Evolutionary conservation across 35 echinoderm and acorn worm species (phyloP), one percentile per base, ranked within the genome.

Genomic region (Heliocidaris erythrogramma): DNA sequence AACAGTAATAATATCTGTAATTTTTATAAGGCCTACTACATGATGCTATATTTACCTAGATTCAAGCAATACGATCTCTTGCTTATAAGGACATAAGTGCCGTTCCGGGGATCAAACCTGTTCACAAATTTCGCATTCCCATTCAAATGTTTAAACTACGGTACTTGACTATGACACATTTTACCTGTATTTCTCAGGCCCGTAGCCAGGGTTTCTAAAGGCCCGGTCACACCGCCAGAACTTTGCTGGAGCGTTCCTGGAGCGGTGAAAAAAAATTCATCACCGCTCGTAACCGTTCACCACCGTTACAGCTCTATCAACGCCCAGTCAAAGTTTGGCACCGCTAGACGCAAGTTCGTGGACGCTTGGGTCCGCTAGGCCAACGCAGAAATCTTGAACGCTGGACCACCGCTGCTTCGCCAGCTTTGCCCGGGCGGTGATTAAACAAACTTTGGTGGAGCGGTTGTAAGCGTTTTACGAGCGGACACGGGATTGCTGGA

Each of bases 331-430:
- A 42, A 89, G 87, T 48, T 89, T 89, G 47, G 87, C 87, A 47
- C 32, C 87, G 31, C 87, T 89, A 89, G 87, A 89, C 87, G 87
- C 87, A 89, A 89, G 31, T 89, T 89, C 87, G 87, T 89, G 87
- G 87, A 89, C 87, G 87, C 87, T 47, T 89, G 29, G 87, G 87
- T 89, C 87, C 87, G 87, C 87, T 89, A 89, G 87, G 87, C 87
- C 87, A 89, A 89, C 87, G 87, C 87, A 89, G 87, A 89, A 35
- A 89, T 89, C 87, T 89, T 89, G 30, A 89, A 89, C 87, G 31
- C 87, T 89, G 87, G 87, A 89, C 87, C 87, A 89, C 87, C 87
- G 87, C 87, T 89, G 87, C 87, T 48, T 89, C 87, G 87, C 87
- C 87, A 89, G 87, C 87, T 89, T 89, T 89, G 87, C 87, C 32